Percentiles rank a stretch among this genome's conserved stretches.
Evolutionary conservation across 2,888 invertebrate genomes (phyloP).

Genomic region (Shargacucullia verbasci): DNA sequence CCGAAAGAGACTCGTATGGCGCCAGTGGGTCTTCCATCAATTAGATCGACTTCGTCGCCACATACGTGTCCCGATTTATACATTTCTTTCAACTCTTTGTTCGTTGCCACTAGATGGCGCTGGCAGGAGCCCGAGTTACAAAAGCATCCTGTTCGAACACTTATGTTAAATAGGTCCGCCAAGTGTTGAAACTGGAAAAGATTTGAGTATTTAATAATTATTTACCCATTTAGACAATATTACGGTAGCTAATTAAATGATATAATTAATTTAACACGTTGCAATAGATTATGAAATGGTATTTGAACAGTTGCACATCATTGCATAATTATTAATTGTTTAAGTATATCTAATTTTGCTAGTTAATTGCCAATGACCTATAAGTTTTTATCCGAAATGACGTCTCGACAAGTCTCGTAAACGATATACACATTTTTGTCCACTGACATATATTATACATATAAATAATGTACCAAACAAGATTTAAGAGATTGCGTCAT

Average conservation of each 20-base stretch:
- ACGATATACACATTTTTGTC: too few relatives aligned
- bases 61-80: slow-evolving; percentile 97
- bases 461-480: neutral
- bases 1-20: slow-evolving; percentile 97
- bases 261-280: too few relatives aligned
- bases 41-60: slow-evolving; percentile 95
- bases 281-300: too few relatives aligned
- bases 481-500: slow-evolving; percentile 16
- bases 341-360: too few relatives aligned
- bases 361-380: too few relatives aligned
- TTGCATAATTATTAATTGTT: too few relatives aligned
- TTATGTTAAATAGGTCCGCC: slow-evolving; percentile 95
- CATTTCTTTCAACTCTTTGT: slow-evolving; percentile 92
- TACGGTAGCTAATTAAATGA: too few relatives aligned
- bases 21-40: slow-evolving; percentile 97
- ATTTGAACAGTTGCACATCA: too few relatives aligned
- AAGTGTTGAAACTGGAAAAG: slow-evolving; percentile 95
- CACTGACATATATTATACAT: neutral
- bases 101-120: slow-evolving; percentile 91
- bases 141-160: slow-evolving; percentile 97
- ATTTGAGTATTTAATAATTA: too few relatives aligned
- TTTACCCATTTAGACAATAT: too few relatives aligned
- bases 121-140: slow-evolving; percentile 99
- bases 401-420: too few relatives aligned
- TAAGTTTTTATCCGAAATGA: too few relatives aligned